Evolutionary conservation across 1,140 invertebrate genomes (phyloP), one percentile per base, ranked within the genome.

Genomic region (Leptinotarsa texana): DNA sequence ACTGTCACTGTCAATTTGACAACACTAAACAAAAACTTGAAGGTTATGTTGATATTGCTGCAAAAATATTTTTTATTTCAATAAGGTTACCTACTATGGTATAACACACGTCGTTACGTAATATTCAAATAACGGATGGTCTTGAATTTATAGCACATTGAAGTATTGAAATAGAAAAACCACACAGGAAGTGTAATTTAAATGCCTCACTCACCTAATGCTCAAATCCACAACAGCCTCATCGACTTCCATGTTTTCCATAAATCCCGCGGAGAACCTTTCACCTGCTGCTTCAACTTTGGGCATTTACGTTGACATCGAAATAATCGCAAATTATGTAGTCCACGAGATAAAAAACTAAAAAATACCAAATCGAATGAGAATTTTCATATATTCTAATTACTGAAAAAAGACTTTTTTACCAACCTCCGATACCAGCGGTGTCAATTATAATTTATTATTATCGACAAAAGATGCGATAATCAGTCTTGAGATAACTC

Each of bases 221-320:
- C 92, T 93, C 69, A 94, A 86, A 86, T 94, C 90, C 74, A 91
- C 89, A 77, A 90, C 89, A 80, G 85, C 84, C 79, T 88, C 87
- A 85, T 90, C 89, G 80, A 90, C 87, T 78, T 90, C 89, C 89
- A 90, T 90, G 85, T 74, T 77, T 79, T 49, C 51, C 51, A 57
- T 57, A 57, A 57, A 57, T 18, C 51, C 51, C 51, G n/a, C 51
- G n/a, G n/a, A 57, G 51, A 42, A 42, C 33, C 51, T 57, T 57
- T 57, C 51, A 57, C 51, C 51, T 17, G 51, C 51, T 57, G n/a
- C n/a, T 57, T 33, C 33, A 33, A 33, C 33, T 33, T 42, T 42
- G 8, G 33, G 8, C 11, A 42, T 42, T 42, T 42, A 42, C 33
- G 33, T 42, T 11, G 33, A 42, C 33, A 42, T 42, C 8, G 33